phyloP scores from a whole-genome alignment of 2,888 invertebrate genomes.

The Tolmerus cingulatus region DNA sequence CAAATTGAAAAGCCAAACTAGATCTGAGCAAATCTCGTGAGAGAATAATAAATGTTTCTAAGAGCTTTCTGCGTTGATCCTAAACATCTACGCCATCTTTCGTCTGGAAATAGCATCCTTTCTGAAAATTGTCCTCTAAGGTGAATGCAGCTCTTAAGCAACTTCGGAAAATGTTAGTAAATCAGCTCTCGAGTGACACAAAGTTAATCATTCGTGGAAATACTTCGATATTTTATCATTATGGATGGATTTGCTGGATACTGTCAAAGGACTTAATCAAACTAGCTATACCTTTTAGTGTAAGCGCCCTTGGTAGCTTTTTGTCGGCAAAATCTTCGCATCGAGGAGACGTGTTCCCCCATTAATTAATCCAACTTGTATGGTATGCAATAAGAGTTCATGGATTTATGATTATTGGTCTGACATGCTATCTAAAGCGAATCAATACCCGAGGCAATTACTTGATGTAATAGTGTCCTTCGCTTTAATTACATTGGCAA shows the following conservation, averaged over 20 bases:
- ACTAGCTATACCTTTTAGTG: not conserved
- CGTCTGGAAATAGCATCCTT: not conserved
- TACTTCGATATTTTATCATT: not conserved
- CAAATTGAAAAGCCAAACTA: not conserved
- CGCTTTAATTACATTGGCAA: conserved; percentile 15
- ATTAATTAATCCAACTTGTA: not conserved
- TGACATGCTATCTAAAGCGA: conserved; percentile 18
- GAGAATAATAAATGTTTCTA: not conserved
- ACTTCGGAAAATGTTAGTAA: not conserved
- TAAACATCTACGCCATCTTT: not conserved
- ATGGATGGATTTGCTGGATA: not conserved
- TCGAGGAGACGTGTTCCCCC: not conserved
- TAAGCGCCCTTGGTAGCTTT: not conserved
- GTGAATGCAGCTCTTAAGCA: not conserved
- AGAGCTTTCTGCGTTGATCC: not conserved
- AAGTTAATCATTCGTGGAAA: not conserved
- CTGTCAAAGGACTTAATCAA: not conserved
- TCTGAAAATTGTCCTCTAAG: not conserved
- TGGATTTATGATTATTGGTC: conserved; percentile 23
- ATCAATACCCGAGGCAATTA: conserved; percentile 25
- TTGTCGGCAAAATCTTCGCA: not conserved
- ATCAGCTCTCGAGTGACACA: not conserved
- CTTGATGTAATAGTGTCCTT: conserved; percentile 14
- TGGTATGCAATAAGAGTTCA: conserved; percentile 8
- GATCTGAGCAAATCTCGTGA: not conserved